Evolutionary conservation across 1,140 invertebrate genomes (phyloP).

Genomic region (Drosophila kohkoa): DNA sequence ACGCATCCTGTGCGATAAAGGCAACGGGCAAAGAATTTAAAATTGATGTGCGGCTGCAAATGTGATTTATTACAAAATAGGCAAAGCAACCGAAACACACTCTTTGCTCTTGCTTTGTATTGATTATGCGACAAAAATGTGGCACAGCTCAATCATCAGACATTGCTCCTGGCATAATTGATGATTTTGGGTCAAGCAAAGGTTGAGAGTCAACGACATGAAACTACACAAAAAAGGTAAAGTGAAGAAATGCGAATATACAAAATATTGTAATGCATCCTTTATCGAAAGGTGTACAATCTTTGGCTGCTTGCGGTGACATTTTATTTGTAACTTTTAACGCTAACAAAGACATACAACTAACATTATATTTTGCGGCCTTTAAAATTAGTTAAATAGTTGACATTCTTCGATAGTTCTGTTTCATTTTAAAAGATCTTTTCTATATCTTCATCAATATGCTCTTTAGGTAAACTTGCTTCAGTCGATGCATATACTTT

Average conservation of each 20-base stretch:
- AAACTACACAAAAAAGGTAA: conserved; percentile 12
- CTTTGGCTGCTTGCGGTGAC: too few relatives aligned
- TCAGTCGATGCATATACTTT: too few relatives aligned
- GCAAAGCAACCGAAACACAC: conserved; percentile 14
- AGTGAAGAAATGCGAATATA: background rate
- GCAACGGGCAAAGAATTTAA: conserved; percentile 24
- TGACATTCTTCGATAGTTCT: too few relatives aligned
- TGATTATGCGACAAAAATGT: conserved; percentile 44
- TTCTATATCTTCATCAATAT: too few relatives aligned
- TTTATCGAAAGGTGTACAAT: background rate
- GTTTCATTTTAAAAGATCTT: too few relatives aligned
- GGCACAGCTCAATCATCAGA: conserved; percentile 29
- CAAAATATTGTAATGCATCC: background rate
- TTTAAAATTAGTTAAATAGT: too few relatives aligned
- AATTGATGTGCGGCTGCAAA: conserved; percentile 41
- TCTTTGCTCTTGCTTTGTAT: conserved; percentile 5
- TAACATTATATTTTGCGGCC: too few relatives aligned
- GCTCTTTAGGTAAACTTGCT: too few relatives aligned
- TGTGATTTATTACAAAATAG: conserved; percentile 46
- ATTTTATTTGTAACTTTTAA: too few relatives aligned
- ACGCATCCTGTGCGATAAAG: too few relatives aligned
- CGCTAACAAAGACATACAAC: too few relatives aligned
- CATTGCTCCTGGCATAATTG: conserved; percentile 34
- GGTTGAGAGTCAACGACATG: conserved; percentile 16
- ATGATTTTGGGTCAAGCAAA: conserved; percentile 40